Conservation (phyloP, 2,888 invertebrate species). For the Oscheius sp. region DNA sequence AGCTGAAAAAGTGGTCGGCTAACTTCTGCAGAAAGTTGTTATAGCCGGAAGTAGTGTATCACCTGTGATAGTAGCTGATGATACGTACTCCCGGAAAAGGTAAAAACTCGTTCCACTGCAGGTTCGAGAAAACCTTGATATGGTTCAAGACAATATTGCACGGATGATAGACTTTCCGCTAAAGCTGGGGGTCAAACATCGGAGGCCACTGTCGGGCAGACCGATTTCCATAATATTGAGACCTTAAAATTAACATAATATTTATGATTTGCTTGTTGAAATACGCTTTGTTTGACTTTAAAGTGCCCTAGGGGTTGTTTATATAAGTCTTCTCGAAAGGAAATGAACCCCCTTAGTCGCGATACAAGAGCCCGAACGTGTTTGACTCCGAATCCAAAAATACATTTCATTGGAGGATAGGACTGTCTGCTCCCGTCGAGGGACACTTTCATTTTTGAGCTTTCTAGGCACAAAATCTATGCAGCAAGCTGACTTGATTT, state of each 20-base stretch:
- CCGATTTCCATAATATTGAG: not conserved
- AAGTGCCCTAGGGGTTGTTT: constrained; percentile 22
- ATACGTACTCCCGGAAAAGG: not conserved
- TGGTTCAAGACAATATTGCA: not conserved
- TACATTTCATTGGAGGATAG: too few species aligned
- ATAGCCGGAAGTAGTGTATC: not conserved
- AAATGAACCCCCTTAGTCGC: constrained; percentile 21
- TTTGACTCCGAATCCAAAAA: too few species aligned
- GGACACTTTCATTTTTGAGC: too few species aligned
- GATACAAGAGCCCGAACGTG: not conserved
- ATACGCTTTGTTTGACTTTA: constrained; percentile 28
- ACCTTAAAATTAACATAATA: not conserved
- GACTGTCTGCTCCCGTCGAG: too few species aligned
- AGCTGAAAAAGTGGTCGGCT: too few species aligned
- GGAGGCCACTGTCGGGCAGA: too few species aligned
- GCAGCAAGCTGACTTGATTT: constrained; percentile 9
- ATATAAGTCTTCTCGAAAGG: constrained; percentile 19
- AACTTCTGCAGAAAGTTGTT: not conserved
- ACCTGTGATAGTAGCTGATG: not conserved
- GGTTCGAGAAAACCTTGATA: not conserved
- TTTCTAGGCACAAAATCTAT: not conserved
- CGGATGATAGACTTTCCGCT: too few species aligned
- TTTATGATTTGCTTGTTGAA: not conserved
- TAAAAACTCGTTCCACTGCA: not conserved
- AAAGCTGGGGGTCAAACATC: too few species aligned